These are phyloP conservation scores for Rana temporaria DNA, from an alignment of 2,113 vertebrate genomes.

Conservation along the genomic window DNA sequence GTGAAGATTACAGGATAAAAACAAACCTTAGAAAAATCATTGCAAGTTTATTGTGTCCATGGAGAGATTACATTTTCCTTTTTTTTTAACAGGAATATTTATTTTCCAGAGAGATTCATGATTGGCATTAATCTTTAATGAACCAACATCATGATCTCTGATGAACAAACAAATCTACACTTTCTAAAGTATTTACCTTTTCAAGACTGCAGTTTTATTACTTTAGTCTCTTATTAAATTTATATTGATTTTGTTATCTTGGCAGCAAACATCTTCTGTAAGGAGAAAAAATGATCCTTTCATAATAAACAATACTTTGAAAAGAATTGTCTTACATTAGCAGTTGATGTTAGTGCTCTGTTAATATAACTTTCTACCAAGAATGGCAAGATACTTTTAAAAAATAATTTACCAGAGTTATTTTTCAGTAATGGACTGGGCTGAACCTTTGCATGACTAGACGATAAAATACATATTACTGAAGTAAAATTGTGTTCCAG, in stretches of 20 bases:
- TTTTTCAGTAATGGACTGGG: constrained; percentile 5
- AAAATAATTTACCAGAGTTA: not conserved
- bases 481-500: not conserved
- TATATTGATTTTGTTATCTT: constrained; percentile 27
- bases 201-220: constrained; percentile 19
- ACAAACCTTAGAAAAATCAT: too few relatives aligned
- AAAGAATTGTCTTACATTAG: constrained; percentile 16
- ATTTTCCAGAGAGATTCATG: not conserved
- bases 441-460: not conserved
- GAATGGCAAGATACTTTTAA: constrained; percentile 3
- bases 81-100: not conserved
- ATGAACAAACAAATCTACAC: constrained; percentile 20
- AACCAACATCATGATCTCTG: not conserved
- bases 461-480: not conserved
- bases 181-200: not conserved
- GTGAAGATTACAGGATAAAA: too few relatives aligned
- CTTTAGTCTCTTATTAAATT: constrained; percentile 19
- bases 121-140: not conserved
- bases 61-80: not conserved
- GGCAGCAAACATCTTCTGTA: not conserved
- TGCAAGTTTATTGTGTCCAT: too few relatives aligned
- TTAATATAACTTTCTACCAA: constrained; percentile 6
- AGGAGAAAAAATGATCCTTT: not conserved
- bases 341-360: not conserved
- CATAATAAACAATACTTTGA: constrained; percentile 15